Percentiles rank a stretch among this genome's conserved stretches.
phyloP scores from a whole-genome alignment of 2,888 invertebrate genomes.

The Conus canariensis region DNA sequence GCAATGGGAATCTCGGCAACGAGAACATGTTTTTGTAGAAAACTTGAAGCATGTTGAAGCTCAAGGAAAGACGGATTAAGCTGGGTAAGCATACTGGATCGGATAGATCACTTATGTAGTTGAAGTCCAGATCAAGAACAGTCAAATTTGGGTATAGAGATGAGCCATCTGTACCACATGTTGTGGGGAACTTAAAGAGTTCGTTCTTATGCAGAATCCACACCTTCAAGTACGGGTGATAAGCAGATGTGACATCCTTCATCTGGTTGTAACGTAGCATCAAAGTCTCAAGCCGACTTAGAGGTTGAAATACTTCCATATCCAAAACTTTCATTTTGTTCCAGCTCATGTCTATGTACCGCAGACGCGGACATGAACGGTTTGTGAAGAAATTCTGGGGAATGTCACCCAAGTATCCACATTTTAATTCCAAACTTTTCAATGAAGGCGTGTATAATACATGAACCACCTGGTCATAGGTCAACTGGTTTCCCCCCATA shows the following conservation, averaged over 20 bases:
- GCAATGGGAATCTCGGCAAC: not conserved
- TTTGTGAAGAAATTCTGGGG: not conserved
- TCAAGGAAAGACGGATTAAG: not conserved
- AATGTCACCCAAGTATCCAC: not conserved
- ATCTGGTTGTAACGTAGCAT: not conserved
- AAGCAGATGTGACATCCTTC: not conserved
- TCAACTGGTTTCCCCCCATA: constrained; percentile 11
- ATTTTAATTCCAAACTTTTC: not conserved
- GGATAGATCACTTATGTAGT: not conserved
- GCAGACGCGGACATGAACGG: not conserved
- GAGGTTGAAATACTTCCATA: constrained; percentile 25
- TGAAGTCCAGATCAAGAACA: constrained; percentile 2
- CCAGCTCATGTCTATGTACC: constrained; percentile 24
- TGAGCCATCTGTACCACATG: not conserved
- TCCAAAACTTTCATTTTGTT: not conserved
- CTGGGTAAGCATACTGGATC: constrained; percentile 11
- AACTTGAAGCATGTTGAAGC: not conserved
- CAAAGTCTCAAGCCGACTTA: not conserved
- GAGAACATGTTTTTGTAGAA: constrained; percentile 15
- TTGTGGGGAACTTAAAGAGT: not conserved
- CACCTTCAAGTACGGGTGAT: not conserved
- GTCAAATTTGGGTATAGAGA: not conserved
- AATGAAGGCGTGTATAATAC: not conserved
- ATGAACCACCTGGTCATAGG: not conserved
- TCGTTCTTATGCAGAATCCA: constrained; percentile 11